phyloP scores from a whole-genome alignment of 2,113 vertebrate species.

The Rhinopithecus roxellana region DNA sequence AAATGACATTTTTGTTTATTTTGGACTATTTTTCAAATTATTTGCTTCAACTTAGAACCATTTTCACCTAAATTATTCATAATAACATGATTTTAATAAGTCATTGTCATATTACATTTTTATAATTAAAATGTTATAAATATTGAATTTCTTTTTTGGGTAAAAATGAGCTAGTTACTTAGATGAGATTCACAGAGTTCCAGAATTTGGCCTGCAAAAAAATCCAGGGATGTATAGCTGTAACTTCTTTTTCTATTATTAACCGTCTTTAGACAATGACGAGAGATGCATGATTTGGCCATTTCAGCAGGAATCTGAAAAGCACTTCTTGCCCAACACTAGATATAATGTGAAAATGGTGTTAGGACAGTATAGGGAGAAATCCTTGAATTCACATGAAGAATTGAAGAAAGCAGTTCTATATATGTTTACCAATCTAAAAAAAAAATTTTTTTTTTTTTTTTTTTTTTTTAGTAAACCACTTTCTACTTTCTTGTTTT shows the following conservation, averaged over 20 bases:
- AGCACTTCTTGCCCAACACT: neutral
- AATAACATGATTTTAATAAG: slow-evolving; percentile 28
- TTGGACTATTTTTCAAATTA: neutral
- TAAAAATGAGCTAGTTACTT: neutral
- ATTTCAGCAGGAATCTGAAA: slow-evolving; percentile 2
- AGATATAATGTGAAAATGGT: slow-evolving; percentile 11
- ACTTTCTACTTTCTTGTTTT: neutral
- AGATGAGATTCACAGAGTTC: neutral
- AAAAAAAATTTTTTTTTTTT: neutral
- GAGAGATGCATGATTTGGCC: neutral
- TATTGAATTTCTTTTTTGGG: neutral
- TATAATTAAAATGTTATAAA: neutral
- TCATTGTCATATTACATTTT: neutral
- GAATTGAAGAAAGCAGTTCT: neutral
- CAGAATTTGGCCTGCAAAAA: slow-evolving; percentile 34
- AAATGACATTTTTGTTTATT: slow-evolving; percentile 35
- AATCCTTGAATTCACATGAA: neutral
- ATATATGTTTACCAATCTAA: neutral
- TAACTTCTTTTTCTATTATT: slow-evolving; percentile 7
- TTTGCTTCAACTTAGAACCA: neutral
- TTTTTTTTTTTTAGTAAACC: neutral
- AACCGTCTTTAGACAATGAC: neutral
- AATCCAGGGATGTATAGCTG: neutral
- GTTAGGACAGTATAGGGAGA: neutral
- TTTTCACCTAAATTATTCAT: neutral